A percentile compares a stretch with the other conserved stretches of the same genome.
Conservation (phyloP, 1,140 invertebrate genomes). For the Aphis craccivora region DNA sequence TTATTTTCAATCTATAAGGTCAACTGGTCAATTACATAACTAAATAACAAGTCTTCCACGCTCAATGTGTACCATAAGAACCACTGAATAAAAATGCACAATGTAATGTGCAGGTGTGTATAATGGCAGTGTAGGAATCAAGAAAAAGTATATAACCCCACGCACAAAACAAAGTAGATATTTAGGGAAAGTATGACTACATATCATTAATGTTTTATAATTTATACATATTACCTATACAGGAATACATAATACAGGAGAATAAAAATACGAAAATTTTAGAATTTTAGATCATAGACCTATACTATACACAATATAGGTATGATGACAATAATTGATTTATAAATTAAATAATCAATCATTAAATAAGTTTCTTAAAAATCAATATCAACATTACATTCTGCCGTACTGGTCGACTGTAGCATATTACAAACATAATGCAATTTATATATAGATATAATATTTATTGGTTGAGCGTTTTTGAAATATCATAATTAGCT, state of each 20-base stretch:
- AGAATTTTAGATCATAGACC: neutral
- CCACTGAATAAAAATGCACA: neutral
- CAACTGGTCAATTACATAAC: neutral
- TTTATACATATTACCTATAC: neutral
- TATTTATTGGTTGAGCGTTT: neutral
- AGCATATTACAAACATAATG: neutral
- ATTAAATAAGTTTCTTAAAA: neutral
- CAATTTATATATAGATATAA: neutral
- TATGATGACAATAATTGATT: neutral
- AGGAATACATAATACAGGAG: neutral
- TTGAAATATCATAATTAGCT: slow-evolving; percentile 1
- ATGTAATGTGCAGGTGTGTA: neutral
- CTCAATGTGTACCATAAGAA: neutral
- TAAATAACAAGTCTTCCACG: neutral
- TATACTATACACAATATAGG: neutral
- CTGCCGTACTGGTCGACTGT: neutral
- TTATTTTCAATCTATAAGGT: neutral
- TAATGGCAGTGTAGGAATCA: neutral
- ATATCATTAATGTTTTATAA: neutral
- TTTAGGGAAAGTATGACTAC: neutral
- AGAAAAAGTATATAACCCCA: neutral
- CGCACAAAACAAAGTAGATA: neutral
- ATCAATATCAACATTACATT: neutral
- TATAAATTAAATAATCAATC: neutral
- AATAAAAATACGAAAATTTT: neutral